Conservation (phyloP, 2,113 vertebrate species). For the Odocoileus hemionus region DNA sequence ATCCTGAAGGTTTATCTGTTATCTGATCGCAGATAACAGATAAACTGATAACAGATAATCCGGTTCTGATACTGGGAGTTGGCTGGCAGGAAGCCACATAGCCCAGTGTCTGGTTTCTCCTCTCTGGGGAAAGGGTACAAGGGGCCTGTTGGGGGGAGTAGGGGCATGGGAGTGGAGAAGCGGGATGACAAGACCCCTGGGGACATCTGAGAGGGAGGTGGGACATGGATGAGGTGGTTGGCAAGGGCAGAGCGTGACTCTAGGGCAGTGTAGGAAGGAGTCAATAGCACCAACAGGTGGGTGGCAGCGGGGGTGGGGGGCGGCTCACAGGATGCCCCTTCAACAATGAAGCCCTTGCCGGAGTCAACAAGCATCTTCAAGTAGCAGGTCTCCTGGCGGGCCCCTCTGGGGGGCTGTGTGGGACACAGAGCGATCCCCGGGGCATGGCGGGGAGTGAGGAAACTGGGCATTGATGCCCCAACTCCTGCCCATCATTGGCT, state of each 20-base stretch:
- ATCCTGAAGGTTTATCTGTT: background rate
- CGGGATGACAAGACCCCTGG: background rate
- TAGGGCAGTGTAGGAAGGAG: background rate
- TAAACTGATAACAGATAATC: background rate
- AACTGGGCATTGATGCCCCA: background rate
- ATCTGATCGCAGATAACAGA: background rate
- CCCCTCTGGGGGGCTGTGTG: background rate
- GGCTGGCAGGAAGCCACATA: background rate
- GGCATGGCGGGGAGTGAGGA: fast-evolving
- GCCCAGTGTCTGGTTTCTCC: background rate
- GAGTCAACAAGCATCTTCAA: background rate
- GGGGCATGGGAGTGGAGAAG: background rate
- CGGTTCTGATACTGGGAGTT: background rate
- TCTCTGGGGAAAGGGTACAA: background rate
- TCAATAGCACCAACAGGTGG: background rate
- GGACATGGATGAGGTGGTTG: background rate
- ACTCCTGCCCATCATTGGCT: background rate
- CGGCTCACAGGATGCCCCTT: background rate
- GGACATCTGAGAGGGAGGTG: background rate
- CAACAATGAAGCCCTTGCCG: background rate
- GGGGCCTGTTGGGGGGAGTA: background rate
- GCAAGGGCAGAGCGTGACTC: background rate
- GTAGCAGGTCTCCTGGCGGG: background rate
- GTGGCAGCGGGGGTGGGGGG: background rate
- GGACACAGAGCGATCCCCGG: fast-evolving